Evolutionary conservation across 2,888 invertebrate genomes (phyloP).

Genomic region (Lycophotia porphyrea): DNA sequence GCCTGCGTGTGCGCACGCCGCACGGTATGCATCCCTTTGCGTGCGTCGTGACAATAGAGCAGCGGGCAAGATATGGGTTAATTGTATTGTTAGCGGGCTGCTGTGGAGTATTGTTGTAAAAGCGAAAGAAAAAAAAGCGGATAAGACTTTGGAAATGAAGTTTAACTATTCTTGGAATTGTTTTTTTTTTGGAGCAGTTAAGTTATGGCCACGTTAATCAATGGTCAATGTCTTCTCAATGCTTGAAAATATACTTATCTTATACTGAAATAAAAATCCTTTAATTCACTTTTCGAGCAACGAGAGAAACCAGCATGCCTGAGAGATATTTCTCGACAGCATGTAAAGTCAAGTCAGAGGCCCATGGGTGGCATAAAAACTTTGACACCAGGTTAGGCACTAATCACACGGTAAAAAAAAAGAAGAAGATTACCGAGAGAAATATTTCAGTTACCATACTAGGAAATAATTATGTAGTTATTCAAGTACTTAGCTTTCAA

Average conservation of each 20-base stretch:
- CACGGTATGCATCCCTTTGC: conserved; percentile 55
- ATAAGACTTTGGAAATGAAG: not conserved
- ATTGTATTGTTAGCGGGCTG: conserved; percentile 50
- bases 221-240: not conserved
- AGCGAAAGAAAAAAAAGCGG: not conserved
- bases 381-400: too few species aligned
- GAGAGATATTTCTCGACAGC: too few species aligned
- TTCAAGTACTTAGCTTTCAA: not conserved
- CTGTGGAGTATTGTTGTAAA: conserved; percentile 11
- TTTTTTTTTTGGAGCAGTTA: not conserved
- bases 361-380: too few species aligned
- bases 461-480: not conserved
- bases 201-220: not conserved
- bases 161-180: not conserved
- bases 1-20: conserved; percentile 61
- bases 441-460: not conserved
- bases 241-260: not conserved
- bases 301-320: too few species aligned
- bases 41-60: conserved; percentile 55
- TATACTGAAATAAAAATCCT: not conserved
- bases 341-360: too few species aligned
- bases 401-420: too few species aligned
- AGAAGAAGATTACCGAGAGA: not conserved
- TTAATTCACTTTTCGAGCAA: not conserved
- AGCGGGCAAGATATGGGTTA: conserved; percentile 53